These are phyloP conservation scores for Strix uralensis DNA, from an alignment of 2,113 vertebrate genomes.

Conservation along the genomic window DNA sequence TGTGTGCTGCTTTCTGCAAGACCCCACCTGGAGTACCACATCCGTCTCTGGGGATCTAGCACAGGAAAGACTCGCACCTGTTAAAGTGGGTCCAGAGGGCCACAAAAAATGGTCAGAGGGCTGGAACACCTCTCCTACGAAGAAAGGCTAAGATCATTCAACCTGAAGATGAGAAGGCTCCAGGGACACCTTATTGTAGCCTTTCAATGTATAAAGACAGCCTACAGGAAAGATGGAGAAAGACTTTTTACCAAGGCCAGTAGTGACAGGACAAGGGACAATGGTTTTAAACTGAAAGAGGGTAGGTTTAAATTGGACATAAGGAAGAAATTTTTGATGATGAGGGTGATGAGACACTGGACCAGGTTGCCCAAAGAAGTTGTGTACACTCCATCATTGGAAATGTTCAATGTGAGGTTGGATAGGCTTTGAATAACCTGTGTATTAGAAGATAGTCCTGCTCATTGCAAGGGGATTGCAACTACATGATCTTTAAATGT, in stretches of 20 bases:
- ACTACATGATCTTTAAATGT: not conserved
- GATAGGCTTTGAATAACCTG: no score
- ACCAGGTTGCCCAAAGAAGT: no score
- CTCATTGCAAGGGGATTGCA: fast-evolving
- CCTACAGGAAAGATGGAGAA: not conserved
- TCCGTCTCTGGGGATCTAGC: not conserved
- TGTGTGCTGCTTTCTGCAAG: not conserved
- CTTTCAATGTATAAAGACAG: not conserved
- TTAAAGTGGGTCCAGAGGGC: not conserved
- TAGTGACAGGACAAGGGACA: not conserved
- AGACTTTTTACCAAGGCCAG: not conserved
- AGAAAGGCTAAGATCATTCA: not conserved
- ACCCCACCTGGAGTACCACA: not conserved
- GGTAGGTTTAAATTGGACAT: not conserved
- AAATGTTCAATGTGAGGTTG: no score
- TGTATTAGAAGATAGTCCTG: not conserved
- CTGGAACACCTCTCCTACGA: no score
- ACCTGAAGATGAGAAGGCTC: not conserved
- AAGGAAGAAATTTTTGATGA: not conserved
- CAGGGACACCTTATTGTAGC: not conserved
- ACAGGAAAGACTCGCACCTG: no score
- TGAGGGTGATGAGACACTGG: not conserved
- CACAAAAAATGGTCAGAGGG: not conserved
- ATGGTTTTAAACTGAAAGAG: not conserved
- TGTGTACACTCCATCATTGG: no score